Evolutionary conservation across 2,113 vertebrate genomes (phyloP).

Genomic region (Corythoichthys haematopterus): DNA sequence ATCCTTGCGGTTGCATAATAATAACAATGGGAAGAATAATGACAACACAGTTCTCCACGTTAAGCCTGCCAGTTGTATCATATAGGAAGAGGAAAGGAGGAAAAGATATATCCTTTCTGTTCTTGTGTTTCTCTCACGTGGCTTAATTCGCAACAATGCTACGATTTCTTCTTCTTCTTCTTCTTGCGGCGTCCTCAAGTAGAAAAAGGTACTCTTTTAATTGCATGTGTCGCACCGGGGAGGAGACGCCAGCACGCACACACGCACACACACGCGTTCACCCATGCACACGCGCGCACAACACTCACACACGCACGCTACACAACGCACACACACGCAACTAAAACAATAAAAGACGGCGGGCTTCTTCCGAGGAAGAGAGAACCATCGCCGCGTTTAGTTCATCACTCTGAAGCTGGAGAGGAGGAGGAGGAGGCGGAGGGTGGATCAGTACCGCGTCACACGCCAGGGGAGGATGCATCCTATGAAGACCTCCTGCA

Average conservation of each 20-base stretch:
- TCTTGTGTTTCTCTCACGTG: slow-evolving; percentile 82
- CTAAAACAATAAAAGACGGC: slow-evolving; percentile 80
- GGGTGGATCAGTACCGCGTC: slow-evolving; percentile 93
- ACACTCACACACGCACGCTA: neutral
- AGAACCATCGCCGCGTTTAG: slow-evolving; percentile 84
- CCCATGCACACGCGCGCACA: neutral
- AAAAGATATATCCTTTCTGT: neutral
- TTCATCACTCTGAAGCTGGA: slow-evolving; percentile 73
- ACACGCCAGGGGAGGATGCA: slow-evolving; percentile 87
- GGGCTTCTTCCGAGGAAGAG: slow-evolving; percentile 75
- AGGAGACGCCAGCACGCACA: slow-evolving; percentile 65
- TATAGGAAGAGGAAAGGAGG: slow-evolving; percentile 69
- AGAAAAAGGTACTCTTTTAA: slow-evolving; percentile 71
- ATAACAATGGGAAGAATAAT: slow-evolving; percentile 30
- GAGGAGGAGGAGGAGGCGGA: slow-evolving; percentile 66
- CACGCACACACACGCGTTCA: neutral
- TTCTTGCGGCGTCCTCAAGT: slow-evolving; percentile 53
- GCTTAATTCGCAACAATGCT: slow-evolving; percentile 78
- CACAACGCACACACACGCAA: slow-evolving; percentile 47
- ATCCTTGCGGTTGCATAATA: slow-evolving; percentile 99
- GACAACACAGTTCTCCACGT: slow-evolving; percentile 82
- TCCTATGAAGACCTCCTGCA: slow-evolving; percentile 89
- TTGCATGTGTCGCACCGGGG: slow-evolving; percentile 76
- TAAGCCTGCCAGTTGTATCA: slow-evolving; percentile 90
- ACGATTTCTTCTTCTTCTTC: slow-evolving; percentile 77